Evolutionary conservation across 2,888 invertebrate genomes (phyloP).

Genomic region (Agrotis clavis): DNA sequence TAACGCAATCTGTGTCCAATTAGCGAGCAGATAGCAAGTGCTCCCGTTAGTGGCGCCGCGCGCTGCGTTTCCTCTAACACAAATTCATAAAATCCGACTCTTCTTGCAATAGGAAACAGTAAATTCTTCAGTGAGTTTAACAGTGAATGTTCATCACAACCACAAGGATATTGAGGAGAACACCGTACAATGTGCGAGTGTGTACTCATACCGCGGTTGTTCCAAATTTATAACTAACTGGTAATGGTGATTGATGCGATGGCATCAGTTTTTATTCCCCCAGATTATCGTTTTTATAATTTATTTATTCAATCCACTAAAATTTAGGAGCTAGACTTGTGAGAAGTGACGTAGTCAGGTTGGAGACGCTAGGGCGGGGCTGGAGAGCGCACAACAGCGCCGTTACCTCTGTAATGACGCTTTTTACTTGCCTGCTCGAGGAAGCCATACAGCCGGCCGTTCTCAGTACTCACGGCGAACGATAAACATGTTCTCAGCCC

Average conservation of each 20-base stretch:
- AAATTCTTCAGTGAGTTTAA: too few relatives aligned
- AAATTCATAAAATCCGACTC: not conserved
- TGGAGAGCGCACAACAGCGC: slow-evolving; percentile 1
- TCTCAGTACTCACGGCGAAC: not conserved
- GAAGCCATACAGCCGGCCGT: slow-evolving; percentile 7
- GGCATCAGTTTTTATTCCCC: too few relatives aligned
- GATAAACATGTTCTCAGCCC: not conserved
- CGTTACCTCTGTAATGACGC: slow-evolving; percentile 27
- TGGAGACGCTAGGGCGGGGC: not conserved
- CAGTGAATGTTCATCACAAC: too few relatives aligned
- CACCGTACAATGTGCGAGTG: not conserved
- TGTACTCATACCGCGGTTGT: not conserved
- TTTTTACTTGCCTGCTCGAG: slow-evolving; percentile 16
- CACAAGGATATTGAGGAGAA: not conserved
- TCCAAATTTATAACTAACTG: too few relatives aligned
- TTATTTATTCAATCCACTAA: not conserved
- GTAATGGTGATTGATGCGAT: too few relatives aligned
- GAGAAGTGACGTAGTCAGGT: not conserved
- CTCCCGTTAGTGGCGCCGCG: slow-evolving; percentile 27
- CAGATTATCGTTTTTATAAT: not conserved
- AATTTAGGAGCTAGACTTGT: not conserved
- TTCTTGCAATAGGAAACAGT: not conserved
- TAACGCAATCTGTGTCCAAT: slow-evolving; percentile 29
- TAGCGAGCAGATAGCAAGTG: slow-evolving; percentile 27
- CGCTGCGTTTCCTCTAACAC: not conserved